phyloP scores from a whole-genome alignment of 1,140 invertebrate genomes.

The honey bee (Apis mellifera) region DNA sequence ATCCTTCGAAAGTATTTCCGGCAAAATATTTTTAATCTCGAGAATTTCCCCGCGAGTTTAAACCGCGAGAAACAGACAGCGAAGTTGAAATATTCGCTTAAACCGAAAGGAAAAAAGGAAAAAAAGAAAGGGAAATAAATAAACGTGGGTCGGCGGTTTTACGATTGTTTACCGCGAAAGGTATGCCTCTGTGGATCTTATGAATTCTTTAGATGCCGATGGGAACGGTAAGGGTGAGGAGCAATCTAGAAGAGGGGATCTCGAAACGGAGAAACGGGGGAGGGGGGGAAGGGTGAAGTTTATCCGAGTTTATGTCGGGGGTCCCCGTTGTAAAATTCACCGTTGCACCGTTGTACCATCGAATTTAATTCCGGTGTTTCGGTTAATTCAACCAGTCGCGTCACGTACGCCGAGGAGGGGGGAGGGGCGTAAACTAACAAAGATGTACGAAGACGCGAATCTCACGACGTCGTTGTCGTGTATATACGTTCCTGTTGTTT shows the following conservation, averaged over 20 bases:
- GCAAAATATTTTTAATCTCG: conserved; percentile 61
- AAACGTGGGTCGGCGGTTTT: conserved; percentile 48
- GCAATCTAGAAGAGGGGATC: conserved; percentile 50
- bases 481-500: not conserved
- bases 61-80: conserved; percentile 21
- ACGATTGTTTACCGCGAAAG: conserved; percentile 63
- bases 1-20: conserved; percentile 8
- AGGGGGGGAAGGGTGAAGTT: conserved; percentile 45
- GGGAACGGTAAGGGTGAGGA: conserved; percentile 49
- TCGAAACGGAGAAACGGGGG: not conserved
- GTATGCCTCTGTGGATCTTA: conserved; percentile 62
- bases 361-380: conserved; percentile 55
- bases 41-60: no score
- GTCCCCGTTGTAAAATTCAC: conserved; percentile 60
- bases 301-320: conserved; percentile 59
- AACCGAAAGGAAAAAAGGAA: conserved; percentile 29
- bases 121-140: no score
- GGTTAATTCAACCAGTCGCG: conserved; percentile 51
- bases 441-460: conserved; percentile 48
- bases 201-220: conserved; percentile 66
- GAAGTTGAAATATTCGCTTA: conserved; percentile 45
- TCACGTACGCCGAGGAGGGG: conserved; percentile 40
- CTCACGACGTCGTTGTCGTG: not conserved
- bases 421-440: conserved; percentile 46
- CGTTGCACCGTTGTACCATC: conserved; percentile 33